These are phyloP conservation scores for Uropetala carovei DNA, from an alignment of 2,888 invertebrate species.

Conservation along the genomic window DNA sequence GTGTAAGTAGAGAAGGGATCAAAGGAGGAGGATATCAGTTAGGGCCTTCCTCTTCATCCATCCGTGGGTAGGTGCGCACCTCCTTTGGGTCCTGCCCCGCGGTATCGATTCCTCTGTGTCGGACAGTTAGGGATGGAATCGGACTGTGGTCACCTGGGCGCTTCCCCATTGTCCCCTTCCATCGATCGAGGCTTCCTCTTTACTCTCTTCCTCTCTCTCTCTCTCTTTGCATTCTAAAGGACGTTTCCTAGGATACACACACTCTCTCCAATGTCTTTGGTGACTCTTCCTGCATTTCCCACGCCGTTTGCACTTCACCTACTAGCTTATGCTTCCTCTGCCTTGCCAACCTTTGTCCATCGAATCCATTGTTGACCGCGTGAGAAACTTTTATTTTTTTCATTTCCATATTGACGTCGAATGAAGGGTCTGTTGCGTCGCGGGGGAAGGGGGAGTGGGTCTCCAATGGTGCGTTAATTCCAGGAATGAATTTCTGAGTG, in stretches of 20 bases:
- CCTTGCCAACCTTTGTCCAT: conserved; percentile 35
- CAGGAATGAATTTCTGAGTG: not conserved
- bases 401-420: conserved; percentile 3
- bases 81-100: no score
- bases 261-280: not conserved
- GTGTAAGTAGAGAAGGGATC: no score
- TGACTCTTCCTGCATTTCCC: not conserved
- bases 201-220: no score
- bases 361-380: conserved; percentile 23
- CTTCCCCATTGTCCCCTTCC: not conserved
- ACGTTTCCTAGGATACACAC: not conserved
- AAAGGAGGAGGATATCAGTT: no score
- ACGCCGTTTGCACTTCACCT: not conserved
- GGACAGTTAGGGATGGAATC: not conserved
- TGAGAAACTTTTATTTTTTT: conserved; percentile 23
- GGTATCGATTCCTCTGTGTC: conserved; percentile 9
- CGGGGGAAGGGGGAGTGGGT: not conserved
- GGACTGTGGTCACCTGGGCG: conserved; percentile 15
- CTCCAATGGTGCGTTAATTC: conserved; percentile 20
- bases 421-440: not conserved
- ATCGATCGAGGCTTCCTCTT: not conserved
- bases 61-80: no score
- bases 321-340: not conserved
- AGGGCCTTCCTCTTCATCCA: no score
- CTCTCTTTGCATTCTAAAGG: conserved; percentile 32